phyloP scores from a whole-genome alignment of 2,797 vertebrate genomes.

The Menidia menidia region DNA sequence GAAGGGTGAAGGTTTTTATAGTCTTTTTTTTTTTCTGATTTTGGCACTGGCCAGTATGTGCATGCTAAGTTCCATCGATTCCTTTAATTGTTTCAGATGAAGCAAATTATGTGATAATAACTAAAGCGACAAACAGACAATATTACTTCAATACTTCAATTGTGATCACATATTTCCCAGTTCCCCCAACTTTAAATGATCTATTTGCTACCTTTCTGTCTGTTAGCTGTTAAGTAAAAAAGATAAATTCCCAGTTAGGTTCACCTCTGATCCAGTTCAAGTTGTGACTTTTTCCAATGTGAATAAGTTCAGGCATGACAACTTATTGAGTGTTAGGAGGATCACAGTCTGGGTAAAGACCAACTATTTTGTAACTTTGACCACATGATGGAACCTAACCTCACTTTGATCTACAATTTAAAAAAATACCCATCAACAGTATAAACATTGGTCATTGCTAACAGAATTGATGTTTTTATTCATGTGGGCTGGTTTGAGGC shows the following conservation, averaged over 20 bases:
- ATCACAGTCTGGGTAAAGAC: not conserved
- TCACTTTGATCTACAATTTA: not conserved
- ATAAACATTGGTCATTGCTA: not conserved
- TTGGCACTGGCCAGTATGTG: constrained; percentile 4
- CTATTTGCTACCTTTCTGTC: not conserved
- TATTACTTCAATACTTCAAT: not conserved
- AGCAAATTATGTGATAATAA: not conserved
- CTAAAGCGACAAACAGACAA: not conserved
- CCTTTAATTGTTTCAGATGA: constrained; percentile 16
- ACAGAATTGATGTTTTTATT: not conserved
- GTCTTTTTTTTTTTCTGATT: not conserved
- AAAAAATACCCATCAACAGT: not conserved
- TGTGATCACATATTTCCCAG: not conserved
- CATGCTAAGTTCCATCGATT: constrained; percentile 22
- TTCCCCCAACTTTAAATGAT: not conserved
- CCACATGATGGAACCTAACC: not conserved
- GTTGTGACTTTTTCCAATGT: not conserved
- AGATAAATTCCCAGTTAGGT: not conserved
- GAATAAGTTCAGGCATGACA: not conserved
- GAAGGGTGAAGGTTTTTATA: constrained; percentile 25
- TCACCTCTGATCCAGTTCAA: not conserved
- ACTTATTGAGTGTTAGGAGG: not conserved
- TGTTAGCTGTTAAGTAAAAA: not conserved
- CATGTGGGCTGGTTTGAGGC: not conserved
- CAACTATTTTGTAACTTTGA: not conserved